Evolutionary conservation across 1,140 invertebrate genomes (phyloP).

Genomic region (Eumeta japonica): DNA sequence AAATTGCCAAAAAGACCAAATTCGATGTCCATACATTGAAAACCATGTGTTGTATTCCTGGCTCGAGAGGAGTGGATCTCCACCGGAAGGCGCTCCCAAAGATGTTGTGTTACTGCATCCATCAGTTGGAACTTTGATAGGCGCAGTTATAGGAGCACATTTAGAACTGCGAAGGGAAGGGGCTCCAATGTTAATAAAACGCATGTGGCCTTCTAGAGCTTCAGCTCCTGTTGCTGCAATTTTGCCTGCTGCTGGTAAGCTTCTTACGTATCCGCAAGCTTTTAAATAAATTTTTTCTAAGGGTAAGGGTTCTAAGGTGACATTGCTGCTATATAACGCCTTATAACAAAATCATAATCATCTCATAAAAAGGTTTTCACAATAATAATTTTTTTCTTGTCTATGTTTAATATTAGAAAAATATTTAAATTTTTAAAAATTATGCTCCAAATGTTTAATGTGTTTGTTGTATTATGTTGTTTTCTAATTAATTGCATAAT

Average conservation of each 20-base stretch:
- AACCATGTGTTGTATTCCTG: conserved; percentile 30
- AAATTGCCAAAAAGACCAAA: conserved; percentile 38
- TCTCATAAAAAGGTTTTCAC: too few species aligned
- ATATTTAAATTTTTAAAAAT: too few species aligned
- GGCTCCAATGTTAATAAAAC: conserved; percentile 32
- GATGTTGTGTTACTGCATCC: conserved; percentile 40
- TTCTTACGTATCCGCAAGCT: too few species aligned
- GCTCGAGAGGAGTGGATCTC: conserved; percentile 29
- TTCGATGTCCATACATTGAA: conserved; percentile 43
- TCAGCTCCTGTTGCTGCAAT: conserved; percentile 42
- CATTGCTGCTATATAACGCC: too few species aligned
- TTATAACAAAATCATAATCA: too few species aligned
- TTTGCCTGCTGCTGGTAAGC: conserved; percentile 35
- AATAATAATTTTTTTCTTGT: too few species aligned
- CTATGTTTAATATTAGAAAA: too few species aligned
- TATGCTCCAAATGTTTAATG: too few species aligned
- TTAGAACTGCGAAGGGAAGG: conserved; percentile 32
- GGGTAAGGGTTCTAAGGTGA: too few species aligned
- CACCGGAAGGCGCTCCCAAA: conserved; percentile 31
- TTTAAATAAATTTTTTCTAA: too few species aligned
- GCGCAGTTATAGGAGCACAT: conserved; percentile 38
- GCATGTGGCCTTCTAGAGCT: conserved; percentile 46
- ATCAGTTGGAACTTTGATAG: conserved; percentile 30
- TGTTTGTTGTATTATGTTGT: too few species aligned
- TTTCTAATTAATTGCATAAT: too few species aligned